These are phyloP conservation scores for Grapholita molesta DNA, from an alignment of 1,140 invertebrate species.

Conservation along the genomic window DNA sequence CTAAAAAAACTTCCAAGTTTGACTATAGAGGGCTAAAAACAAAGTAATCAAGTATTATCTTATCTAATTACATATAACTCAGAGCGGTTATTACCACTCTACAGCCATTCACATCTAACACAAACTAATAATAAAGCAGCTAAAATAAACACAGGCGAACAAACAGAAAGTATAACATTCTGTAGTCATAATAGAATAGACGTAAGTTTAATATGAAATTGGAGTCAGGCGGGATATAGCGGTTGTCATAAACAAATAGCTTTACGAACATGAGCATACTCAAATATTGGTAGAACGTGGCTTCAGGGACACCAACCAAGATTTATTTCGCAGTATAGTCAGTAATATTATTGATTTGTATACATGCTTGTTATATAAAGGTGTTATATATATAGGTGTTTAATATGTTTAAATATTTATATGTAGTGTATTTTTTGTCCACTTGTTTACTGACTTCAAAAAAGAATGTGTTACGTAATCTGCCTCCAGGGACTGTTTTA, in stretches of 20 bases:
- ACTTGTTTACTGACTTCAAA: too few relatives aligned
- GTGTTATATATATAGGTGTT: not conserved
- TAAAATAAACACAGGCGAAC: not conserved
- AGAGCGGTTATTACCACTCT: not conserved
- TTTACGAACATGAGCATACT: conserved; percentile 45
- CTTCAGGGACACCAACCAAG: conserved; percentile 38
- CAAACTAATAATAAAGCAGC: not conserved
- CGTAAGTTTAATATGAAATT: conserved; percentile 7
- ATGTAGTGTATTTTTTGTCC: not conserved
- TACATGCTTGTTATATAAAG: not conserved
- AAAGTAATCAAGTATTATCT: not conserved
- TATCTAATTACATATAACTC: not conserved
- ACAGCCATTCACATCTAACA: not conserved
- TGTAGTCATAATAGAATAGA: not conserved
- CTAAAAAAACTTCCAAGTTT: not conserved
- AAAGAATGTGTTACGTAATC: too few relatives aligned
- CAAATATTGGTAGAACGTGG: conserved; percentile 56
- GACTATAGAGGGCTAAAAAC: not conserved
- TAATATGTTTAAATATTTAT: not conserved
- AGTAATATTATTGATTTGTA: conserved; percentile 36
- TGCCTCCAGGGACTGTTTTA: too few relatives aligned
- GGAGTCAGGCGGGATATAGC: conserved; percentile 17
- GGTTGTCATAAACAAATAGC: conserved; percentile 47
- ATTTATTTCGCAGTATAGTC: conserved; percentile 43
- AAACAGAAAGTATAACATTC: not conserved